Evolutionary conservation across 2,797 vertebrate species (phyloP).

Genomic region (Orientallactaga sibirica): DNA sequence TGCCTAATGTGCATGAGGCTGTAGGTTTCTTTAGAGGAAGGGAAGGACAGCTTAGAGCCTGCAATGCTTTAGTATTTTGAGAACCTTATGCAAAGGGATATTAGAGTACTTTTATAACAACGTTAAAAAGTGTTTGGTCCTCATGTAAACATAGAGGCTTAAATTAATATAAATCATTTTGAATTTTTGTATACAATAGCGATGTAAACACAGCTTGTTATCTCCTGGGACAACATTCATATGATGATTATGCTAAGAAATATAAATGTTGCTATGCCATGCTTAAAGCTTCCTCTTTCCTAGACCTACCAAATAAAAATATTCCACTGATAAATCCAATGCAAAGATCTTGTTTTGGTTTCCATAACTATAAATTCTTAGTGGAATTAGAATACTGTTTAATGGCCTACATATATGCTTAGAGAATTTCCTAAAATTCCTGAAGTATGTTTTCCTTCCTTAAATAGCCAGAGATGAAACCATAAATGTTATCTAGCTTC

Average conservation of each 20-base stretch:
- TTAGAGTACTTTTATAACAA: slow-evolving; percentile 23
- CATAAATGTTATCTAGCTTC: slow-evolving; percentile 36
- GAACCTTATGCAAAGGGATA: background rate
- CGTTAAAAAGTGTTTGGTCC: background rate
- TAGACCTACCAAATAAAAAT: slow-evolving; percentile 39
- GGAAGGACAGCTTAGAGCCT: background rate
- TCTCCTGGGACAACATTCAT: background rate
- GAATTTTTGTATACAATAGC: slow-evolving; percentile 31
- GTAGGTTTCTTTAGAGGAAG: background rate
- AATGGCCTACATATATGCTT: background rate
- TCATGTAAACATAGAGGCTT: background rate
- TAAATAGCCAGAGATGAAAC: slow-evolving; percentile 13
- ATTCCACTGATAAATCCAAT: background rate
- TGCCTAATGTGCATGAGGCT: background rate
- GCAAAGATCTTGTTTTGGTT: background rate
- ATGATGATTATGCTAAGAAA: background rate
- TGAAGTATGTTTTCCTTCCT: slow-evolving; percentile 26
- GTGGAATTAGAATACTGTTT: background rate
- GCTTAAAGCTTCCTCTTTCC: slow-evolving; percentile 10
- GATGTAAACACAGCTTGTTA: background rate
- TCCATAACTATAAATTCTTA: background rate
- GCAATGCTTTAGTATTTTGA: slow-evolving; percentile 21
- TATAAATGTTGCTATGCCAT: background rate
- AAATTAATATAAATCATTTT: slow-evolving; percentile 1
- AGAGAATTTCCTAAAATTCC: slow-evolving; percentile 19